Evolutionary conservation across 2,888 invertebrate genomes (phyloP).

Genomic region (Brachypalpus laphriformis): DNA sequence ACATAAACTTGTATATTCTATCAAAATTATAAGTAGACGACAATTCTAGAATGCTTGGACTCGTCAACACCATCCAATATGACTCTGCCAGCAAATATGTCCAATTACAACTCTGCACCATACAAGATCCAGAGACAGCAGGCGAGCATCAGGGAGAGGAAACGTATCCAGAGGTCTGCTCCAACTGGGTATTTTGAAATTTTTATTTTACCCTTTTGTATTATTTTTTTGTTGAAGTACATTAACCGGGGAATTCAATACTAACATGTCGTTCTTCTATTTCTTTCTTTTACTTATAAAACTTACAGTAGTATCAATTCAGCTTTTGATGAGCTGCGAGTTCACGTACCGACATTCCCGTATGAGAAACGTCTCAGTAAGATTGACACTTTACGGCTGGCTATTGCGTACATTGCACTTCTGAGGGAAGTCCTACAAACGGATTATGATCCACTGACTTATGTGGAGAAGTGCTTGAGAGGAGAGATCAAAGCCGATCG

Average conservation of each 20-base stretch:
- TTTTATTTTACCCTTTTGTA: conserved; percentile 76
- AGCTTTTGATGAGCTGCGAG: conserved; percentile 98
- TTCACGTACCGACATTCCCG: conserved; percentile 99
- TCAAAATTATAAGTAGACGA: background rate
- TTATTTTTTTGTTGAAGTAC: conserved; percentile 24
- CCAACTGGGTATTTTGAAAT: conserved; percentile 89
- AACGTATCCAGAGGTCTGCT: conserved; percentile 99
- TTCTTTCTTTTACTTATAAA: conserved; percentile 32
- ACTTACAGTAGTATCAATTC: conserved; percentile 98
- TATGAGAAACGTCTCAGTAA: conserved; percentile 99
- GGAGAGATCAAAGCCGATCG: conserved; percentile 95
- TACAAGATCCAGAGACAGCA: conserved; percentile 94
- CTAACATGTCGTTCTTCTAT: background rate
- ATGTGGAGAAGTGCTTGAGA: conserved; percentile 95
- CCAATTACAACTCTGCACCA: conserved; percentile 76
- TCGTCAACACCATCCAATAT: conserved; percentile 78
- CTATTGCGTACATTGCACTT: conserved; percentile 98
- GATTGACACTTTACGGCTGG: conserved; percentile 97
- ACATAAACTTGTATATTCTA: no score
- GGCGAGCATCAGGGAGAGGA: conserved; percentile 97
- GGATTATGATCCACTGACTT: conserved; percentile 95
- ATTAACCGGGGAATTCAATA: background rate
- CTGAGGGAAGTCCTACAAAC: conserved; percentile 94
- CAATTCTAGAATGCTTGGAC: conserved; percentile 70
- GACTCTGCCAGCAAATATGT: conserved; percentile 76